Evolutionary conservation across 2,797 vertebrate genomes (phyloP).

Genomic region (Argyrosomus regius): DNA sequence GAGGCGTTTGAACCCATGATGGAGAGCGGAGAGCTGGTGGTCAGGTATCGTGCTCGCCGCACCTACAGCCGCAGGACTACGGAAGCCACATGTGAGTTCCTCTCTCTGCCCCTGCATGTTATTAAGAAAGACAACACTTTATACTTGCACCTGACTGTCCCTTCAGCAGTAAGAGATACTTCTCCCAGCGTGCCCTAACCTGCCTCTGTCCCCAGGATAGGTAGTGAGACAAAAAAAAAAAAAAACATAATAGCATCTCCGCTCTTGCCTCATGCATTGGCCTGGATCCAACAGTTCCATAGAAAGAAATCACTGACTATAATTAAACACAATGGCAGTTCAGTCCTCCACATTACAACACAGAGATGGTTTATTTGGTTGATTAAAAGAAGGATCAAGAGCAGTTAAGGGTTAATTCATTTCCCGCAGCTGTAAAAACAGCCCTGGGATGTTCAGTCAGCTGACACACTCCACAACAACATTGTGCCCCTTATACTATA

Average conservation of each 20-base stretch:
- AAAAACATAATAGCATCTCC: conserved; percentile 12
- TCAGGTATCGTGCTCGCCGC: conserved; percentile 90
- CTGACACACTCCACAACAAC: conserved; percentile 24
- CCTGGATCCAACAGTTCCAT: not conserved
- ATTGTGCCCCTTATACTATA: conserved; percentile 8
- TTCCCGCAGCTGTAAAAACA: conserved; percentile 58
- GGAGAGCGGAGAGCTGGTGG: conserved; percentile 93
- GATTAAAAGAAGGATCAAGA: conserved; percentile 28
- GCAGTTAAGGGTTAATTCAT: conserved; percentile 12
- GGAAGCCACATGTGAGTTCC: conserved; percentile 92
- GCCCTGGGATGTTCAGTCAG: conserved; percentile 27
- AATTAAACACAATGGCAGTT: conserved; percentile 19
- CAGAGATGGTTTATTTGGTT: conserved; percentile 19
- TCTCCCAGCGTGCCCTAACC: conserved; percentile 51
- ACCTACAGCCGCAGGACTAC: conserved; percentile 93
- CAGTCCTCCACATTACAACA: conserved; percentile 3
- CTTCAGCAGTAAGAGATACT: not conserved
- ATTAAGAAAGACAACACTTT: conserved; percentile 15
- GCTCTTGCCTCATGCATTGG: not conserved
- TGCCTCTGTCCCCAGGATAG: conserved; percentile 36
- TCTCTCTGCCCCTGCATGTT: conserved; percentile 11
- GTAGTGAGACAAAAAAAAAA: conserved; percentile 9
- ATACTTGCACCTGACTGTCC: not conserved
- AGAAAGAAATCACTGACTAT: not conserved
- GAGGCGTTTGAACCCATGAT: conserved; percentile 93